Conservation (phyloP, 2,113 vertebrate genomes). For the Apus apus region DNA sequence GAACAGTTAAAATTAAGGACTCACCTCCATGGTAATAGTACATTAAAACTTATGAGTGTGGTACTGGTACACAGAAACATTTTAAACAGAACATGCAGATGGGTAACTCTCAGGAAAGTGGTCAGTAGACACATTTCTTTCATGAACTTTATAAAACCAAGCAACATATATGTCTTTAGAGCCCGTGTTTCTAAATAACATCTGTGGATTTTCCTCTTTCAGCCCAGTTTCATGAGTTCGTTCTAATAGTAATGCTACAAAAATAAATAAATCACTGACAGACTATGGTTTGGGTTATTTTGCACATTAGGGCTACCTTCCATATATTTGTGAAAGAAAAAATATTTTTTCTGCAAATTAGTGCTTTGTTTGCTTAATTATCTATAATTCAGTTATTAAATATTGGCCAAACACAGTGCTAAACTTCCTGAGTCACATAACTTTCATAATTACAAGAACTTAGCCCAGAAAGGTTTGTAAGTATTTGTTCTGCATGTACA, state of each 20-base stretch:
- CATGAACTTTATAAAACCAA: background rate
- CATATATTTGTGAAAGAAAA: background rate
- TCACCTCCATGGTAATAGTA: background rate
- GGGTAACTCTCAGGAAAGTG: background rate
- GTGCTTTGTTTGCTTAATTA: background rate
- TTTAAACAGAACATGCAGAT: background rate
- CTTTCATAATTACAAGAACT: slow-evolving; percentile 49
- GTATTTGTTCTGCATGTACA: slow-evolving; percentile 38
- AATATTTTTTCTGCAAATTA: background rate
- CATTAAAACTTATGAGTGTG: background rate
- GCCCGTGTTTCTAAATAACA: background rate
- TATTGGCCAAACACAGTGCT: background rate
- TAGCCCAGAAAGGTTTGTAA: slow-evolving; percentile 33
- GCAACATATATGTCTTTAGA: background rate
- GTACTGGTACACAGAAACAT: background rate
- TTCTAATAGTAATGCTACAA: background rate
- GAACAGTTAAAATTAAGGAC: slow-evolving; percentile 2
- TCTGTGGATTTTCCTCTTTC: background rate
- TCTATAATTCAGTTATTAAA: background rate
- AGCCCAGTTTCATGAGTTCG: background rate
- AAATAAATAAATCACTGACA: background rate
- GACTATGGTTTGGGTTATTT: background rate
- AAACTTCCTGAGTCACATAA: background rate
- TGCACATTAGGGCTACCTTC: background rate
- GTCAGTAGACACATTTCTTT: background rate